Conservation (phyloP, 2,113 vertebrate genomes). For the Proteles cristata region DNA sequence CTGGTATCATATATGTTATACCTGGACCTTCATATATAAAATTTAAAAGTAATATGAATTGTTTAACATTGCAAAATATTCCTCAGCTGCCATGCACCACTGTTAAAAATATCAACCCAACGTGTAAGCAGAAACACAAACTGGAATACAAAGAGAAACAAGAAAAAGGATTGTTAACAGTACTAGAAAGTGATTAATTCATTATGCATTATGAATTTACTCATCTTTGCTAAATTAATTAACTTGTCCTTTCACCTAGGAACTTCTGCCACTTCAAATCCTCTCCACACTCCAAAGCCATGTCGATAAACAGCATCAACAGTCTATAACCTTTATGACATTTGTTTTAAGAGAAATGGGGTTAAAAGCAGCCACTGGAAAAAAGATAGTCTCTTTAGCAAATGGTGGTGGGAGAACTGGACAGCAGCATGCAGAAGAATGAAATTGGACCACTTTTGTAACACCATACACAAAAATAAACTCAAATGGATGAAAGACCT, state of each 20-base stretch:
- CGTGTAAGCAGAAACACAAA: neutral
- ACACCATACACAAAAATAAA: too few relatives aligned
- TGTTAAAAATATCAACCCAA: neutral
- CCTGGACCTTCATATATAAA: neutral
- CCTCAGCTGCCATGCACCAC: neutral
- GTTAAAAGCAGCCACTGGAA: too few relatives aligned
- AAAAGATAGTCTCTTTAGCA: too few relatives aligned
- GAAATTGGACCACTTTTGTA: too few relatives aligned
- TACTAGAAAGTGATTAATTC: neutral
- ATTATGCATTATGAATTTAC: neutral
- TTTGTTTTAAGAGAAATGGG: neutral
- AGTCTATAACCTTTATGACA: neutral
- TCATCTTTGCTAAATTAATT: neutral
- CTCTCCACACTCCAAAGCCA: neutral
- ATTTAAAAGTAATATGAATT: conserved; percentile 15
- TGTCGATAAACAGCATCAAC: neutral
- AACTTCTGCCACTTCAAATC: neutral
- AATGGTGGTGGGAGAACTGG: too few relatives aligned
- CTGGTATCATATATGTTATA: neutral
- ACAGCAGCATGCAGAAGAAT: too few relatives aligned
- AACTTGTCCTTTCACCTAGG: neutral
- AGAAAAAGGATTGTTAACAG: neutral
- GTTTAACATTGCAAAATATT: neutral
- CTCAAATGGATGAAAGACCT: too few relatives aligned
- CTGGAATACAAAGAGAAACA: conserved; percentile 3